phyloP scores from a whole-genome alignment of 23 tunicate species.

The Ciona savignyi region DNA sequence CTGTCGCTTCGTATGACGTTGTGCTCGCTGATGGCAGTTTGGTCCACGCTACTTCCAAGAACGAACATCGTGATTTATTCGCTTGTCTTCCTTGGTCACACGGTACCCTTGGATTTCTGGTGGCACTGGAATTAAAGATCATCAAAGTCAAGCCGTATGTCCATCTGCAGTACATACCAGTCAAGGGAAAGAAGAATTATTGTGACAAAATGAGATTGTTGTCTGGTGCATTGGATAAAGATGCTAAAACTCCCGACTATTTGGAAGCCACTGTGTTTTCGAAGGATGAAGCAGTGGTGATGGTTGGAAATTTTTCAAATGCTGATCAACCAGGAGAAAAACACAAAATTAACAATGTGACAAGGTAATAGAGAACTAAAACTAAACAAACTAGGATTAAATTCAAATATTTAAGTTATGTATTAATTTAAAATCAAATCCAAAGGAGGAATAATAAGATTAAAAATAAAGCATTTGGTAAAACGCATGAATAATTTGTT shows the following conservation, averaged over 20 bases:
- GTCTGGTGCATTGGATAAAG: conserved; percentile 60
- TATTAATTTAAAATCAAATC: no score
- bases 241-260: conserved; percentile 50
- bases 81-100: conserved; percentile 81
- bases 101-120: conserved; percentile 76
- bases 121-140: conserved; percentile 63
- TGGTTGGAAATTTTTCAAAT: conserved; percentile 82
- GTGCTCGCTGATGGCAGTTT: conserved; percentile 55
- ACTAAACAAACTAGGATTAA: no score
- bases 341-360: conserved; percentile 43
- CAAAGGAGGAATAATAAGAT: no score
- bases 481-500: no score
- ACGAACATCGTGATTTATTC: conserved; percentile 58
- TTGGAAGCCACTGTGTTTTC: conserved; percentile 65
- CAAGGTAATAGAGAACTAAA: no score
- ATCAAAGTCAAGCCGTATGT: conserved; percentile 60
- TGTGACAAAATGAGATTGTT: conserved; percentile 60
- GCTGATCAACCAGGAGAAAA: conserved; percentile 9
- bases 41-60: conserved; percentile 32
- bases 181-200: conserved; percentile 57
- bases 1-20: conserved; percentile 66
- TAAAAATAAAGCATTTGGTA: no score
- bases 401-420: no score
- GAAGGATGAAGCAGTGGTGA: conserved; percentile 55
- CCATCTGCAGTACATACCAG: conserved; percentile 62